phyloP scores from a whole-genome alignment of 2,113 vertebrate genomes.

The Vimba vimba region DNA sequence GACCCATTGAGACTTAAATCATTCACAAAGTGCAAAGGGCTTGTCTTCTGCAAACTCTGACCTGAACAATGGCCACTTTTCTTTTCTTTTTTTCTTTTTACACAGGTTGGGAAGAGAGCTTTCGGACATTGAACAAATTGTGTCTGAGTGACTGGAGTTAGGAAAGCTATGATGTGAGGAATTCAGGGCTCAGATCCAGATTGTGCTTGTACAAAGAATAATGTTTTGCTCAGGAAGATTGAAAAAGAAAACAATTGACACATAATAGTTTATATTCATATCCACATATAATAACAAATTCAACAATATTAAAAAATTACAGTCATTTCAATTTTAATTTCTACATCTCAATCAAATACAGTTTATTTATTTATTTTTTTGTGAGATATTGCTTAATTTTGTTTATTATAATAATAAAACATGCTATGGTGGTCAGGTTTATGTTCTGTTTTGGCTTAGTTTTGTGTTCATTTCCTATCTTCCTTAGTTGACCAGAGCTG shows the following conservation, averaged over 20 bases:
- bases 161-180: slow-evolving; percentile 23
- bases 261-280: neutral
- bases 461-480: no score
- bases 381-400: neutral
- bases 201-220: neutral
- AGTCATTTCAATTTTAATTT: neutral
- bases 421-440: neutral
- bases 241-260: neutral
- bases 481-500: no score
- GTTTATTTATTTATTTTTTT: neutral
- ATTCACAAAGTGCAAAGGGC: slow-evolving; percentile 46
- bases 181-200: neutral
- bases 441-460: no score
- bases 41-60: slow-evolving; percentile 36
- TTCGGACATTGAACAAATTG: neutral
- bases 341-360: neutral
- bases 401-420: neutral
- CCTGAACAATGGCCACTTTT: slow-evolving; percentile 48
- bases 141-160: slow-evolving; percentile 9
- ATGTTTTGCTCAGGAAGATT: neutral
- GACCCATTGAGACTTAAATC: slow-evolving; percentile 62
- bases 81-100: slow-evolving; percentile 22
- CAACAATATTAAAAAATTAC: neutral
- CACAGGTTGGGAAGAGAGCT: slow-evolving; percentile 6
- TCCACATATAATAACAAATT: neutral